Evolutionary conservation across 53 echinoderm and acorn worm species (phyloP).

Genomic region (Apostichopus leukothele): DNA sequence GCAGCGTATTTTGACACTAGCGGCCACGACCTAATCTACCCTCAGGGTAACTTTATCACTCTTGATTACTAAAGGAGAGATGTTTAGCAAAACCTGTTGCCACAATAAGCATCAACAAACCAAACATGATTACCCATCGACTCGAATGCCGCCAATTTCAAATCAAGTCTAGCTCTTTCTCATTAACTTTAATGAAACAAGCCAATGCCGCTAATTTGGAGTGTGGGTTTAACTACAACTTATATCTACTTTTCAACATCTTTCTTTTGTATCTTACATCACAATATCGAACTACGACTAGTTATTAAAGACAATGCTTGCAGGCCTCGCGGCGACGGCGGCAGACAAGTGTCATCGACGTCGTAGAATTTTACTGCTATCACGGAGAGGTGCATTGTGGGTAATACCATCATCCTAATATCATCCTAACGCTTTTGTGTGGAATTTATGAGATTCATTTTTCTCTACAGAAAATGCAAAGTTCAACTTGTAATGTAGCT

Average conservation of each 20-base stretch:
- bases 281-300: slow-evolving; percentile 32
- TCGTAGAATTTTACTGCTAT: slow-evolving; percentile 15
- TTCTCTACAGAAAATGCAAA: too few relatives aligned
- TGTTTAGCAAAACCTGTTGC: slow-evolving; percentile 36
- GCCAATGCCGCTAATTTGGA: slow-evolving; percentile 38
- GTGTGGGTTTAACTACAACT: slow-evolving; percentile 32
- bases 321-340: slow-evolving; percentile 20
- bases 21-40: slow-evolving; percentile 38
- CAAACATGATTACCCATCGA: slow-evolving; percentile 43
- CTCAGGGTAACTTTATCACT: slow-evolving; percentile 11
- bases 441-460: too few relatives aligned
- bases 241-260: slow-evolving; percentile 10
- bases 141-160: slow-evolving; percentile 46
- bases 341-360: slow-evolving; percentile 1
- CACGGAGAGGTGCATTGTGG: slow-evolving; percentile 34
- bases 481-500: too few relatives aligned
- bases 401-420: slow-evolving; percentile 20
- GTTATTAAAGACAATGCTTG: slow-evolving; percentile 28
- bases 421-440: not conserved
- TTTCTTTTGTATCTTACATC: slow-evolving; percentile 24
- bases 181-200: slow-evolving; percentile 43
- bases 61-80: slow-evolving; percentile 5
- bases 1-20: not conserved
- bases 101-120: slow-evolving; percentile 30
- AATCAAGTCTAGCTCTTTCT: slow-evolving; percentile 45